Conservation (phyloP, 2,113 vertebrate species). For the Rhipidura dahli region DNA sequence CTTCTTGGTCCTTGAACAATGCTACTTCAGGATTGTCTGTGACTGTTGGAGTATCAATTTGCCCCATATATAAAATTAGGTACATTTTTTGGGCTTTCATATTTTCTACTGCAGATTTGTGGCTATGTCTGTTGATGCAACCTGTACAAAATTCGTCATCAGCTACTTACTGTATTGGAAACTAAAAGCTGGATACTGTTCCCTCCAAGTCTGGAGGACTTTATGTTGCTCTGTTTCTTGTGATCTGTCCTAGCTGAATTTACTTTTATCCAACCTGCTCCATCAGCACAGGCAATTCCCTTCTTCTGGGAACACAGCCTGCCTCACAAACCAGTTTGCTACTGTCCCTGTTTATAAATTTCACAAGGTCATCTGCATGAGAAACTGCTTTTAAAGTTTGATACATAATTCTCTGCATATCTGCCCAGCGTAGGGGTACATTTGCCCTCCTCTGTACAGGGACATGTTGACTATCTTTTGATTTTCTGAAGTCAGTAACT, state of each 20-base stretch:
- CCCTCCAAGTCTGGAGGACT: not conserved
- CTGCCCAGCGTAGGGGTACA: not conserved
- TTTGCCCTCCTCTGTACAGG: not conserved
- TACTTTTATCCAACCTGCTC: not conserved
- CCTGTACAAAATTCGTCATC: not conserved
- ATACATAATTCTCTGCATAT: rapidly evolving
- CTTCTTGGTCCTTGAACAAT: not conserved
- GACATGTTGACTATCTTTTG: not conserved
- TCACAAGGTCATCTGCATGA: not conserved
- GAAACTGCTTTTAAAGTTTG: not conserved
- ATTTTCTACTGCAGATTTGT: not conserved
- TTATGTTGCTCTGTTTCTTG: not conserved
- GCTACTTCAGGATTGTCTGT: not conserved
- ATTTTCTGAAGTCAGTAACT: not conserved
- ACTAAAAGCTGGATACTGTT: not conserved
- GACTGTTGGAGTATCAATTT: not conserved
- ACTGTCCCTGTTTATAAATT: not conserved
- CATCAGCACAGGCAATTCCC: not conserved
- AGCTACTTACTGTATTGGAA: not conserved
- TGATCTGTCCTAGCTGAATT: not conserved
- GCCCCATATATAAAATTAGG: not conserved
- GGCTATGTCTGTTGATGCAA: not conserved
- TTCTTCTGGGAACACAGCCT: not conserved
- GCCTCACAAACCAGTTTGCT: not conserved
- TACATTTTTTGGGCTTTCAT: not conserved